Evolutionary conservation across 1,140 invertebrate species (phyloP).

Genomic region (Probaryconus sp.): DNA sequence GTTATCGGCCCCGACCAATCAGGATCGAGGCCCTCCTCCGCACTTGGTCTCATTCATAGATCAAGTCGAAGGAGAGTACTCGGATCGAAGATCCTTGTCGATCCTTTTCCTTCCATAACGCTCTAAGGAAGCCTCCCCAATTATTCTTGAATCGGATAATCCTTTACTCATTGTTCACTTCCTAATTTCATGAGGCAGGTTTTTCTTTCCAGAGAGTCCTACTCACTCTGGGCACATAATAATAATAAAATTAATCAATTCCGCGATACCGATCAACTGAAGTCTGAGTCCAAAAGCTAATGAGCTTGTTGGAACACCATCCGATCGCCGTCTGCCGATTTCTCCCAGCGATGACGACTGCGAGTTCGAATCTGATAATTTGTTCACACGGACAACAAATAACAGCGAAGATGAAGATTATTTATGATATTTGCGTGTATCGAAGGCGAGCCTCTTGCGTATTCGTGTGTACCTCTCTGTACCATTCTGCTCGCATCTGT

Average conservation of each 20-base stretch:
- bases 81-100: conserved; percentile 68
- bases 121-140: conserved; percentile 58
- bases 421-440: conserved; percentile 46
- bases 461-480: conserved; percentile 49
- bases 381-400: conserved; percentile 21
- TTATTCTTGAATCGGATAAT: too few species aligned
- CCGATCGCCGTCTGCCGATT: too few species aligned
- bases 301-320: too few species aligned
- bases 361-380: not conserved
- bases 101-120: conserved; percentile 40
- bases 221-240: too few species aligned
- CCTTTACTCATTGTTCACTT: too few species aligned
- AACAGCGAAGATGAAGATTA: conserved; percentile 26
- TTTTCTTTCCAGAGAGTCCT: too few species aligned
- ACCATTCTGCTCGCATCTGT: conserved; percentile 64
- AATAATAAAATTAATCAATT: too few species aligned
- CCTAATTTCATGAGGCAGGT: too few species aligned
- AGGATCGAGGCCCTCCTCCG: conserved; percentile 65
- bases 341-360: too few species aligned
- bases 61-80: conserved; percentile 59
- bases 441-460: conserved; percentile 17
- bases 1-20: conserved; percentile 68
- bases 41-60: conserved; percentile 69
- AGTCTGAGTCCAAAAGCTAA: too few species aligned
- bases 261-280: too few species aligned